phyloP scores from a whole-genome alignment of 2,113 vertebrate species.

The Podocnemis expansa region DNA sequence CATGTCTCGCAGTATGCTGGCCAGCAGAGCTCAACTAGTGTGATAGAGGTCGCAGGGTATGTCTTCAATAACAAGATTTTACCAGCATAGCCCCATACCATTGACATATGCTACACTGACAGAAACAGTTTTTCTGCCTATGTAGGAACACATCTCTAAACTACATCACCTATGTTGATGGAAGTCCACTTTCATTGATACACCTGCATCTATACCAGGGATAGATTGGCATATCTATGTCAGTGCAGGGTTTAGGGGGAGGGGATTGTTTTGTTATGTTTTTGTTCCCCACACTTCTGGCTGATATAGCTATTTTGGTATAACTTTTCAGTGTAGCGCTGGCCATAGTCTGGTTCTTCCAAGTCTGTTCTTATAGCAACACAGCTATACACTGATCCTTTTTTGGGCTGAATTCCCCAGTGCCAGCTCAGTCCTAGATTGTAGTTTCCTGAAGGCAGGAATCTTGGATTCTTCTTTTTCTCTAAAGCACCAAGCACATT shows the following conservation, averaged over 20 bases:
- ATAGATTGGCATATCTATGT: background rate
- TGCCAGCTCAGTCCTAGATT: background rate
- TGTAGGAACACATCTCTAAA: background rate
- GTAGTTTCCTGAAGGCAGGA: background rate
- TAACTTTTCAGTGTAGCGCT: background rate
- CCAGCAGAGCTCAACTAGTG: slow-evolving; percentile 19
- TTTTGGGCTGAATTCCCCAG: background rate
- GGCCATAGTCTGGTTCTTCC: background rate
- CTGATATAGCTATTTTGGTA: background rate
- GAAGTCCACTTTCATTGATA: background rate
- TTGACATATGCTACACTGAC: background rate
- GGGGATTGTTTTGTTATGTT: too few relatives aligned
- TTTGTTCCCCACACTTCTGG: background rate
- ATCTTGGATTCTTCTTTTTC: background rate
- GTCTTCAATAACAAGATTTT: background rate
- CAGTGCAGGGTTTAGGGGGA: too few relatives aligned
- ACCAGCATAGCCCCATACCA: background rate
- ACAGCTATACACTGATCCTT: background rate
- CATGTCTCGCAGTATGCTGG: background rate
- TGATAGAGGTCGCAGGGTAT: slow-evolving; percentile 8
- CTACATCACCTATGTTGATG: background rate
- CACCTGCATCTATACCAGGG: background rate
- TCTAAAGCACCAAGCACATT: background rate
- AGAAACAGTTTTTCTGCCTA: background rate
- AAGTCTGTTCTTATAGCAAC: background rate